A percentile compares a stretch with the other conserved stretches of the same genome.
phyloP scores from a whole-genome alignment of 2,113 vertebrate genomes.

The Paralichthys olivaceus region DNA sequence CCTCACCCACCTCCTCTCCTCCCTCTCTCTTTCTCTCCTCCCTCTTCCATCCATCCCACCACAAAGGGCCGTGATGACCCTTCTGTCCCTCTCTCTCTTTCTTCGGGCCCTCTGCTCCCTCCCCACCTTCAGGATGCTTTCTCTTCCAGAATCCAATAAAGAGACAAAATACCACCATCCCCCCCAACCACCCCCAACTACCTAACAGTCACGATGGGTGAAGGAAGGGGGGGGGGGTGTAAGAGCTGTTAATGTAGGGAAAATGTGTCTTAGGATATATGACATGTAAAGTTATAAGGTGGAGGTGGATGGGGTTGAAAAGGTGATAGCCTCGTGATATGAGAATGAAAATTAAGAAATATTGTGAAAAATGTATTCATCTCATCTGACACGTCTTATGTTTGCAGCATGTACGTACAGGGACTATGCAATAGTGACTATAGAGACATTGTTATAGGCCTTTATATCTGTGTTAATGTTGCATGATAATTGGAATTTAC shows the following conservation, averaged over 20 bases:
- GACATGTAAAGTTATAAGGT: constrained; percentile 5
- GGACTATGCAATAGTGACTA: no score
- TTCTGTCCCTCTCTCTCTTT: constrained; percentile 71
- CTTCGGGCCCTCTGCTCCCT: constrained; percentile 54
- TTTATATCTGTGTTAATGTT: background rate
- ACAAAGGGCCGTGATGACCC: constrained; percentile 82
- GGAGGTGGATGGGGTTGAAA: background rate
- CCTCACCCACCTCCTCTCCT: constrained; percentile 53
- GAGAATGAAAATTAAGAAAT: background rate
- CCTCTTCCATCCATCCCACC: constrained; percentile 68
- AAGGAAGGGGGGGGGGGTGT: constrained; percentile 15
- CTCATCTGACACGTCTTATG: no score
- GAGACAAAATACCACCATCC: constrained; percentile 27
- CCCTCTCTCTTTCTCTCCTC: constrained; percentile 58
- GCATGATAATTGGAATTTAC: background rate
- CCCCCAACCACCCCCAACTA: constrained; percentile 19
- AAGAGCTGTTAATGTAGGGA: background rate
- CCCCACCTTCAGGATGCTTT: constrained; percentile 79
- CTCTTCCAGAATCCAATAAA: constrained; percentile 73
- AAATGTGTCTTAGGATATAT: background rate
- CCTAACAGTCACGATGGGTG: constrained; percentile 37
- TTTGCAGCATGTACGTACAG: background rate
- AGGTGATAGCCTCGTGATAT: background rate
- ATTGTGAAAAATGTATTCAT: background rate
- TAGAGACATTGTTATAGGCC: background rate